Evolutionary conservation across 2,113 vertebrate species (phyloP).

Genomic region (Rousettus leschenaultii): DNA sequence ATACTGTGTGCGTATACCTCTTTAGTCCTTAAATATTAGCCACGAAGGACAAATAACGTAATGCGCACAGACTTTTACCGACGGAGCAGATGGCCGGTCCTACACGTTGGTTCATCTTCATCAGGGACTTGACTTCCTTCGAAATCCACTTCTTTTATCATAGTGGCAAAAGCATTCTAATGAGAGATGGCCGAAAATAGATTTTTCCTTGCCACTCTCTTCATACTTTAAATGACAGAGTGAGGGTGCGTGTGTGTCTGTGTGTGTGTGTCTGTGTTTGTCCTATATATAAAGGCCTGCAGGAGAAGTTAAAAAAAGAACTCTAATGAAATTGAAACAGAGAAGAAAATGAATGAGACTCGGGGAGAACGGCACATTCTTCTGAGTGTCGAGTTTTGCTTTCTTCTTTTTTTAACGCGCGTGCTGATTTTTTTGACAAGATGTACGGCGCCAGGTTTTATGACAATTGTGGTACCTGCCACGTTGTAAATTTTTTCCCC

Average conservation of each 20-base stretch:
- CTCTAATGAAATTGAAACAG: conserved; percentile 82
- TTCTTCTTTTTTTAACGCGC: conserved; percentile 78
- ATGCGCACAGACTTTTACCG: conserved; percentile 70
- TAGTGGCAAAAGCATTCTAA: conserved; percentile 78
- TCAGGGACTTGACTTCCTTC: conserved; percentile 80
- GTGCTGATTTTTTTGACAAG: conserved; percentile 82
- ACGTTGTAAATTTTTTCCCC: conserved; percentile 73
- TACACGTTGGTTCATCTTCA: conserved; percentile 79
- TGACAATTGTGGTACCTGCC: conserved; percentile 71
- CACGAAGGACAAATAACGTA: conserved; percentile 57
- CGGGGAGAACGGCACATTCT: conserved; percentile 70
- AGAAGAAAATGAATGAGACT: conserved; percentile 77
- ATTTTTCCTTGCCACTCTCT: conserved; percentile 79
- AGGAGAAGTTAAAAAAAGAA: conserved; percentile 83
- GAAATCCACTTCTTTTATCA: conserved; percentile 73
- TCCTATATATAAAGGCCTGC: conserved; percentile 82
- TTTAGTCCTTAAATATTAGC: conserved; percentile 54
- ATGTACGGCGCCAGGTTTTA: conserved; percentile 74
- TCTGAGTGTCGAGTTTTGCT: conserved; percentile 79
- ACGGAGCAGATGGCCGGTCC: conserved; percentile 78
- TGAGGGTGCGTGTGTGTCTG: background rate
- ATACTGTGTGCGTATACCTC: background rate
- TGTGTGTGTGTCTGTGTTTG: conserved; percentile 32
- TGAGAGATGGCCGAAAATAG: conserved; percentile 83
- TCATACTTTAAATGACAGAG: conserved; percentile 82